These are phyloP conservation scores for Tolmerus cingulatus DNA, from an alignment of 2,888 invertebrate genomes.

Conservation along the genomic window DNA sequence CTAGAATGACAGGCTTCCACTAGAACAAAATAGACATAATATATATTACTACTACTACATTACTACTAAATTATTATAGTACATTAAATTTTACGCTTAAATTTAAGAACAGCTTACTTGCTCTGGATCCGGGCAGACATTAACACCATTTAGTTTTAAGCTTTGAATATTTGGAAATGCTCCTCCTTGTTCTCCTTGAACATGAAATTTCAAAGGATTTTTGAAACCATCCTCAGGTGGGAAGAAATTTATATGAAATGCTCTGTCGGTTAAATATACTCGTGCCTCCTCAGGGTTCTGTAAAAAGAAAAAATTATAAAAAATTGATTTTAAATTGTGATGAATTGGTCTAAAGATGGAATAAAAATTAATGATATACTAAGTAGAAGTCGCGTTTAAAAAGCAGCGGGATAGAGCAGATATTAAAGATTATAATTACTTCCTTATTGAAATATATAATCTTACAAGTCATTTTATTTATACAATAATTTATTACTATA, in stretches of 20 bases:
- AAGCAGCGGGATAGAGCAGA: too few relatives aligned
- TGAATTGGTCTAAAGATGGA: neutral
- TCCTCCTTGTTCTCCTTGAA: constrained; percentile 10
- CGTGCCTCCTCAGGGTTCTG: constrained; percentile 36
- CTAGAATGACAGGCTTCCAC: neutral
- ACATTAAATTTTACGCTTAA: too few relatives aligned
- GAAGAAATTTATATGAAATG: constrained; percentile 36
- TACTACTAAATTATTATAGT: too few relatives aligned
- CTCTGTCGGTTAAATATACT: neutral
- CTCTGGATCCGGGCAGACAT: constrained; percentile 40
- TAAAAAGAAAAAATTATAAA: neutral
- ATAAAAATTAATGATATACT: too few relatives aligned
- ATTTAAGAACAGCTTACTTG: neutral
- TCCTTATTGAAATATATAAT: too few relatives aligned
- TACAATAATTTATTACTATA: too few relatives aligned
- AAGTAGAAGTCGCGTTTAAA: too few relatives aligned
- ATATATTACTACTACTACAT: too few relatives aligned
- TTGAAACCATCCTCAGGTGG: neutral
- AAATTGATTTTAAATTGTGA: neutral
- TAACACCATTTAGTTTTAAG: constrained; percentile 38
- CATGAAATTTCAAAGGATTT: constrained; percentile 37
- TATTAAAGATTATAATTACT: too few relatives aligned
- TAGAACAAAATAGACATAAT: neutral
- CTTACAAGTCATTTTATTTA: too few relatives aligned
- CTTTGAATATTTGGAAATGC: constrained; percentile 38